A percentile compares a stretch with the other conserved stretches of the same genome.
These are phyloP conservation scores for Drosophila imparisetae DNA, from an alignment of 2,888 invertebrate species.

Conservation along the genomic window DNA sequence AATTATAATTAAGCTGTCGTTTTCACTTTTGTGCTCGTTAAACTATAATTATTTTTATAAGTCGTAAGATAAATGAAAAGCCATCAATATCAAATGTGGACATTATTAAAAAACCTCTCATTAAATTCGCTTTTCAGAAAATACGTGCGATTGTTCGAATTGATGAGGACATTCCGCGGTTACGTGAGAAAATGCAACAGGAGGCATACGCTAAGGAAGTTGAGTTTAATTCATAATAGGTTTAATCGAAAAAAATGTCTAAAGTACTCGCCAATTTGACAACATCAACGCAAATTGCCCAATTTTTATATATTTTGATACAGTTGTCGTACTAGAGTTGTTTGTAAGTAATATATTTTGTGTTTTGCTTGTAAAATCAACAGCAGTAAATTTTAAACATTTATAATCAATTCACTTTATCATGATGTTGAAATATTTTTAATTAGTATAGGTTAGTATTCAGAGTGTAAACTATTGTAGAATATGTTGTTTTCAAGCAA, in stretches of 20 bases:
- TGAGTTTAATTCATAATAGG: conserved; percentile 78
- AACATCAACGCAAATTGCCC: conserved; percentile 18
- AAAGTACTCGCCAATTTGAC: conserved; percentile 29
- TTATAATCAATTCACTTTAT: conserved; percentile 10
- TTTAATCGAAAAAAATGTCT: conserved; percentile 10
- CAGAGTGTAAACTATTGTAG: conserved; percentile 33
- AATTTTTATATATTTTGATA: conserved; percentile 25
- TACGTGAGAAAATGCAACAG: conserved; percentile 92
- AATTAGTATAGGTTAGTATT: conserved; percentile 31
- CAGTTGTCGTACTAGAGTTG: conserved; percentile 26
- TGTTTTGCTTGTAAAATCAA: conserved; percentile 14
- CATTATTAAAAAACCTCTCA: neutral
- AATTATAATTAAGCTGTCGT: neutral
- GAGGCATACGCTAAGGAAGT: conserved; percentile 84
- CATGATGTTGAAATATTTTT: conserved; percentile 31
- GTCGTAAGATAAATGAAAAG: neutral
- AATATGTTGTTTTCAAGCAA: conserved; percentile 19
- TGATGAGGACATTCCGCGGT: conserved; percentile 91
- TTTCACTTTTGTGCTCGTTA: neutral
- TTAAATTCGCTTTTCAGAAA: conserved; percentile 88
- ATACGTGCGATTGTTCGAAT: conserved; percentile 93
- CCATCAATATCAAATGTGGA: neutral
- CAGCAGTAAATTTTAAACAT: conserved; percentile 2
- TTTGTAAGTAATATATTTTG: conserved; percentile 15
- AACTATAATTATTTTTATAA: neutral